phyloP scores from a whole-genome alignment of 2,888 invertebrate genomes.

The Lasioglossum zephyrum region DNA sequence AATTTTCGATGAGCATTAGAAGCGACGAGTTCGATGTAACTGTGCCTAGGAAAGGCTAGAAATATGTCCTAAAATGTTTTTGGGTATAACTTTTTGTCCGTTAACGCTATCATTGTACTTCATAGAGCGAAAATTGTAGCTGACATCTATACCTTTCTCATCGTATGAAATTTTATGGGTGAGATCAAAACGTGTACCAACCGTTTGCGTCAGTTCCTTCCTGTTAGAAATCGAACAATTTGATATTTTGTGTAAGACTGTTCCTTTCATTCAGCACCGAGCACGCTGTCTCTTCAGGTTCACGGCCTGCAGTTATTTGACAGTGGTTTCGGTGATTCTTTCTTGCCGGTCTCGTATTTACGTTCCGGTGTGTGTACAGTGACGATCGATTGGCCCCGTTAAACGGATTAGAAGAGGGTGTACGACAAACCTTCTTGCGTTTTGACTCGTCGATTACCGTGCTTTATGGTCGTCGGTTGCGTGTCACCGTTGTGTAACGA shows the following conservation, averaged over 20 bases:
- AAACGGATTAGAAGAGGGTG: constrained; percentile 59
- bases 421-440: constrained; percentile 49
- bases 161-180: too few relatives aligned
- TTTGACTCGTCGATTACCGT: constrained; percentile 55
- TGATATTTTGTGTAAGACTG: not conserved
- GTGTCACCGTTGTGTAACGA: constrained; percentile 15
- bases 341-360: constrained; percentile 49
- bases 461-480: not conserved
- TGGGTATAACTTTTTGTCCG: too few relatives aligned
- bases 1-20: too few relatives aligned
- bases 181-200: too few relatives aligned
- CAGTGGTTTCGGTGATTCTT: constrained; percentile 47
- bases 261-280: not conserved
- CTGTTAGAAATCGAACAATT: not conserved
- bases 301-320: constrained; percentile 61
- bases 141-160: too few relatives aligned
- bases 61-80: too few relatives aligned
- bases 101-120: too few relatives aligned
- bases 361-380: constrained; percentile 40
- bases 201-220: too few relatives aligned
- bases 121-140: too few relatives aligned
- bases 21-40: too few relatives aligned
- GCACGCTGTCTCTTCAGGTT: constrained; percentile 15
- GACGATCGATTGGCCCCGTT: constrained; percentile 38
- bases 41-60: too few relatives aligned